Conservation (phyloP, 2,888 invertebrate genomes). For the Chaetogeoica ovagalla region DNA sequence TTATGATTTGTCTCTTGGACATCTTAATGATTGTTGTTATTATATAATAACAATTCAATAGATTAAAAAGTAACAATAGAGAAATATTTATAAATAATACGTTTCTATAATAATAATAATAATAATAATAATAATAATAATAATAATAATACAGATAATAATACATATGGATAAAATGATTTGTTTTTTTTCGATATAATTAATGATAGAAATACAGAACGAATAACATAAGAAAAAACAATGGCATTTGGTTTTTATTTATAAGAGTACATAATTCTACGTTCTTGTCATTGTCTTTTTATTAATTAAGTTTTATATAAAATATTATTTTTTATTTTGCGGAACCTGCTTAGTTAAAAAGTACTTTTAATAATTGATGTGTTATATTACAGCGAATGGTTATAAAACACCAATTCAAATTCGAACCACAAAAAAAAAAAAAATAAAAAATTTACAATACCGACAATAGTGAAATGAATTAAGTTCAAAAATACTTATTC, state of each 20-base stretch:
- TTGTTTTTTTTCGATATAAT: too few relatives aligned
- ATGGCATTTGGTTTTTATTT: constrained; percentile 2
- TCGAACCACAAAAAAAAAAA: background rate
- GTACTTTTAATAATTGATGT: constrained; percentile 23
- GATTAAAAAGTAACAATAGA: too few relatives aligned
- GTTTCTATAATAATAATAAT: too few relatives aligned
- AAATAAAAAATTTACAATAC: constrained; percentile 19
- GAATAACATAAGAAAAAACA: too few relatives aligned
- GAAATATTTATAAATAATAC: too few relatives aligned
- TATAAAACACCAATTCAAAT: constrained; percentile 18
- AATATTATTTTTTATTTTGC: background rate
- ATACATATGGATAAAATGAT: too few relatives aligned
- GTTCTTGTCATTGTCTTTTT: constrained; percentile 7
- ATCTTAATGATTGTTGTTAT: too few relatives aligned
- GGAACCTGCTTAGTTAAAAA: background rate
- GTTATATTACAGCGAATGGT: background rate
- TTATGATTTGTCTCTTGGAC: too few relatives aligned
- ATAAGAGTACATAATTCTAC: background rate
- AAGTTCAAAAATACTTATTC: constrained; percentile 35
- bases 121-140: too few relatives aligned
- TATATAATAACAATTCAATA: too few relatives aligned
- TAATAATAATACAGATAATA: too few relatives aligned
- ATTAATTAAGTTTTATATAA: background rate
- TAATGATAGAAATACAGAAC: too few relatives aligned
- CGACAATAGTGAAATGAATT: constrained; percentile 10